These are phyloP conservation scores for Hipparchia sbordonii DNA, from an alignment of 2,888 invertebrate genomes.

Conservation along the genomic window DNA sequence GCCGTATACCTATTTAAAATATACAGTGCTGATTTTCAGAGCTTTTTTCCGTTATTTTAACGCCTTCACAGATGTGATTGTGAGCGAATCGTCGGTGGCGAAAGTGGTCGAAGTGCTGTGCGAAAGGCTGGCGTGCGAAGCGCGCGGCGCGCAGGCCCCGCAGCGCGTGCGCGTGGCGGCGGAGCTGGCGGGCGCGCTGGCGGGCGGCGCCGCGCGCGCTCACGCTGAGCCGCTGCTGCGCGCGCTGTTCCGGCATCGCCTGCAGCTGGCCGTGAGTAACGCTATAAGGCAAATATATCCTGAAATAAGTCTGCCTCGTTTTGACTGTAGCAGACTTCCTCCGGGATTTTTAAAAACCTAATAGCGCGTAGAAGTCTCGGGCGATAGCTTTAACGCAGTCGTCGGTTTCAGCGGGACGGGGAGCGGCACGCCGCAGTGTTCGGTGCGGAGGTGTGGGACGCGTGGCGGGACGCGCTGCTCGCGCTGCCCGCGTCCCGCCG, in stretches of 20 bases:
- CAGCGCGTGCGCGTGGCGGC: neutral
- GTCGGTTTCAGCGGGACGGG: constrained; percentile 70
- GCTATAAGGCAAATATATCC: constrained; percentile 18
- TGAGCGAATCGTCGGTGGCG: neutral
- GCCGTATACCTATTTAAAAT: no score
- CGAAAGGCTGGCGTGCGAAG: neutral
- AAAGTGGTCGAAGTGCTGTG: neutral
- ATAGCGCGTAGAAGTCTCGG: no score
- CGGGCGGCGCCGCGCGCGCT: neutral
- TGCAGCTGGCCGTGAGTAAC: constrained; percentile 25
- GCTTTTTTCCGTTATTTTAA: no score
- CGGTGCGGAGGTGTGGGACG: constrained; percentile 24
- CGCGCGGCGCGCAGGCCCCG: neutral
- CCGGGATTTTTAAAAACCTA: no score
- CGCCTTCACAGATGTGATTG: neutral
- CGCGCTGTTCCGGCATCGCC: constrained; percentile 45
- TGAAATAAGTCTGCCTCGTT: no score
- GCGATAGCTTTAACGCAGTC: no score
- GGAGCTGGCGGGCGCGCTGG: constrained; percentile 5
- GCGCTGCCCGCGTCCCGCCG: constrained; percentile 41
- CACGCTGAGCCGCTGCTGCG: constrained; percentile 37
- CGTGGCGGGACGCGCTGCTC: constrained; percentile 29
- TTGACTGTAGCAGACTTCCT: constrained; percentile 53
- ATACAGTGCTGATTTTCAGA: no score
- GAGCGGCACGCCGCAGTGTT: constrained; percentile 53